Evolutionary conservation across 2,113 vertebrate genomes (phyloP).

Genomic region (Sinocyclocheilus rhinocerous): DNA sequence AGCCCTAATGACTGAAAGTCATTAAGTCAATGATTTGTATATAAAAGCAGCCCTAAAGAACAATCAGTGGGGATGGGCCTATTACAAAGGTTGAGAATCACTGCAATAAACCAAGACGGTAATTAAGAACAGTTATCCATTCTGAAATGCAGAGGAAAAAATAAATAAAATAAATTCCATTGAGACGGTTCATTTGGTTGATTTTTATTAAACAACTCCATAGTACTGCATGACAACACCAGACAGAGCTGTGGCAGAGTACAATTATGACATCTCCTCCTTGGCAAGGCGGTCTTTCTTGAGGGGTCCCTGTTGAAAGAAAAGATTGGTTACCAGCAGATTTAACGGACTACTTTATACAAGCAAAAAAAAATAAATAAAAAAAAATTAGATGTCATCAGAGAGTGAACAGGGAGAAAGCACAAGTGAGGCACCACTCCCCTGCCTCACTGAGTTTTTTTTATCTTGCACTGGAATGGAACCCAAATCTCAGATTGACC

Average conservation of each 20-base stretch:
- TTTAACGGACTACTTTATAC: rapidly evolving
- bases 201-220: slow-evolving; percentile 68
- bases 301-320: slow-evolving; percentile 81
- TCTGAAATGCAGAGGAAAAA: no score
- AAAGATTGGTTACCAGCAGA: background rate
- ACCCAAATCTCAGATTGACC: slow-evolving; percentile 74
- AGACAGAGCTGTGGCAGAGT: slow-evolving; percentile 20
- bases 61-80: no score
- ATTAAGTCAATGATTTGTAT: no score
- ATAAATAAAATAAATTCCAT: no score
- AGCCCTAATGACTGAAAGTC: no score
- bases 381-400: slow-evolving; percentile 66
- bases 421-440: slow-evolving; percentile 65
- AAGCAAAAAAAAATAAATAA: no score
- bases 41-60: no score
- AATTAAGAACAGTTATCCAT: no score
- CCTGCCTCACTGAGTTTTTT: slow-evolving; percentile 73
- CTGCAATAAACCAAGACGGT: no score
- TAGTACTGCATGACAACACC: slow-evolving; percentile 40
- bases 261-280: slow-evolving; percentile 85
- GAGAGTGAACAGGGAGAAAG: slow-evolving; percentile 78
- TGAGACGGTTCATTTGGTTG: background rate
- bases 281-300: slow-evolving; percentile 95
- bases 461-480: slow-evolving; percentile 81
- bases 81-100: no score